Base-by-base conservation (phyloP, 2,888 invertebrate species). In the Zeuzera pyrina region DNA sequence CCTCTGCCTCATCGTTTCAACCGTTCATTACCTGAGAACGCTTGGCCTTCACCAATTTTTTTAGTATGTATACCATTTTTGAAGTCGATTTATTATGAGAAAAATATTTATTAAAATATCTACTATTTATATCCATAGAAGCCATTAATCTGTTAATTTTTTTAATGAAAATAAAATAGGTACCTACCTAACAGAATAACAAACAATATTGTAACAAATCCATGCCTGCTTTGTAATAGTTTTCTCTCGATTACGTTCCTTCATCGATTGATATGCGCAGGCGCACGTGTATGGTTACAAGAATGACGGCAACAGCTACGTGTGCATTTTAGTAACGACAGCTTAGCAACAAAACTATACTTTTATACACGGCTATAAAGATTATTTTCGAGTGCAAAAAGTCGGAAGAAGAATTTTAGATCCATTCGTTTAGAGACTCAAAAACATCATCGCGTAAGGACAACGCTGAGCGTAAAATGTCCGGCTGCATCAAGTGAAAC, bases 201-300 rank as follows among this genome's bases (percentile, higher is more conserved):
- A n/a, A n/a, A n/a, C n/a, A n/a, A n/a, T n/a, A n/a, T n/a, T n/a
- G n/a, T n/a, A n/a, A n/a, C n/a, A n/a, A n/a, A n/a, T n/a, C n/a
- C n/a, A n/a, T n/a, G n/a, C n/a, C n/a, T n/a, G n/a, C n/a, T n/a
- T n/a, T n/a, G n/a, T n/a, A n/a, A n/a, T n/a, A n/a, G n/a, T 79
- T 79, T 81, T 79, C 81, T 67, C 78, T 61, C 57, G 66, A 73
- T 81, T 81, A 81, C 79, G 74, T 72, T 63, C 53, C 54, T 49
- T 49, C 44, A 63, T 58, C 44, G 48, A 68, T 81, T 71, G 43
- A 63, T 71, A 81, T 81, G 74, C 74, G 56, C 43, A 40, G 40
- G 42, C 49, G 54, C 60, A 25, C 59, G 44, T 66, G 77, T n/a
- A 59, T 43, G 66, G 77, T 81, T 78, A 81, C 76, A 57, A 52